Conservation (phyloP, 2,797 vertebrate genomes). For the Labroides dimidiatus region DNA sequence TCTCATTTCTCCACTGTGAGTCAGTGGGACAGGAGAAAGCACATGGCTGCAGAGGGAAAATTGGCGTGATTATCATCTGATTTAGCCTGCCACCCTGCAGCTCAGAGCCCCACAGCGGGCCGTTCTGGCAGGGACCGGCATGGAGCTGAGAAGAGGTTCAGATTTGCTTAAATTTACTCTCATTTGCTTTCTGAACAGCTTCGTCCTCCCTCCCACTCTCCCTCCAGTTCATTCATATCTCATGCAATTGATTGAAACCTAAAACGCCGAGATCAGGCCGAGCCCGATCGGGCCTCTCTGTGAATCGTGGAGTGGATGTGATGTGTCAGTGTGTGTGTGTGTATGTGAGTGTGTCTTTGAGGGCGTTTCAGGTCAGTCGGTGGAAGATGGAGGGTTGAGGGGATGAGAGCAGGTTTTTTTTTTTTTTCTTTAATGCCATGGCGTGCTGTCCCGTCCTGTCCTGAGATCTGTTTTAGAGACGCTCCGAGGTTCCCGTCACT, state of each 20-base stretch:
- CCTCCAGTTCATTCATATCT: constrained; percentile 60
- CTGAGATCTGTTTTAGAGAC: constrained; percentile 36
- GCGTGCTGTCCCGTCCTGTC: constrained; percentile 38
- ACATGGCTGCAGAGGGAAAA: constrained; percentile 57
- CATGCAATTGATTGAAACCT: constrained; percentile 78
- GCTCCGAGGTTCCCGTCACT: constrained; percentile 48
- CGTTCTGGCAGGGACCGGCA: constrained; percentile 27
- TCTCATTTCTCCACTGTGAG: constrained; percentile 55
- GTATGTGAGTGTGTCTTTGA: constrained; percentile 71
- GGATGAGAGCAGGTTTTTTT: background rate
- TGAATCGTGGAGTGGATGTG: constrained; percentile 76
- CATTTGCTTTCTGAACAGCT: constrained; percentile 61
- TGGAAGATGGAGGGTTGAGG: constrained; percentile 27
- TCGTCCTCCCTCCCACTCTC: constrained; percentile 49
- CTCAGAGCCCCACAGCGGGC: constrained; percentile 26
- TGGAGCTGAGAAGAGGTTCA: constrained; percentile 34
- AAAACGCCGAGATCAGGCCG: constrained; percentile 64
- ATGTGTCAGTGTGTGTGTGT: constrained; percentile 24
- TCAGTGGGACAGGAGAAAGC: constrained; percentile 60
- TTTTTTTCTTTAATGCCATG: constrained; percentile 22
- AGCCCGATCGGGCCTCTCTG: constrained; percentile 63
- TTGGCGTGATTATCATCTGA: constrained; percentile 51
- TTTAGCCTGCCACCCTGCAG: constrained; percentile 46
- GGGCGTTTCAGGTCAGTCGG: constrained; percentile 74
- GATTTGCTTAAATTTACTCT: constrained; percentile 52